Evolutionary conservation across 2,888 invertebrate genomes (phyloP).

Genomic region (Napeogenes inachia): DNA sequence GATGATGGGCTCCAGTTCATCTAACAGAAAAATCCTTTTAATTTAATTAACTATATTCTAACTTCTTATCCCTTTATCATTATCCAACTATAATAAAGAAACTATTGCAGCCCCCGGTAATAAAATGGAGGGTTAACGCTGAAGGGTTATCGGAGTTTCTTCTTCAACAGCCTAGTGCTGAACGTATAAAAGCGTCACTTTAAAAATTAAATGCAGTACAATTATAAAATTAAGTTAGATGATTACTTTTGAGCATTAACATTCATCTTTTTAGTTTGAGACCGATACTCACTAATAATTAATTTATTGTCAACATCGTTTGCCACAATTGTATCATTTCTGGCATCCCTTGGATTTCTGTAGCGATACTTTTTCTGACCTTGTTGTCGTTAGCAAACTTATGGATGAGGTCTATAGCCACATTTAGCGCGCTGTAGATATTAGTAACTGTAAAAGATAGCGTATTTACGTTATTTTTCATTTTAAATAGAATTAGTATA

Average conservation of each 20-base stretch:
- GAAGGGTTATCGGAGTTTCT: no score
- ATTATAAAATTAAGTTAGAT: no score
- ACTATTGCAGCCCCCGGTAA: no score
- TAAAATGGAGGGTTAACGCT: no score
- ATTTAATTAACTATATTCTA: no score
- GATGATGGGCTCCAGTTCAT: constrained; percentile 77
- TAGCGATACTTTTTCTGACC: constrained; percentile 41
- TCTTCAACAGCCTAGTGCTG: no score
- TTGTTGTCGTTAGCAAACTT: constrained; percentile 28
- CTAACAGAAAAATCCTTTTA: constrained; percentile 23
- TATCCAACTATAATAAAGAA: no score
- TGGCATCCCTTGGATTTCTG: constrained; percentile 10
- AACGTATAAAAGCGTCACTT: no score
- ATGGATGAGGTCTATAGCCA: constrained; percentile 73
- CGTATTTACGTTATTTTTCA: background rate
- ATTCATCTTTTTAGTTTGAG: no score
- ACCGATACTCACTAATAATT: background rate
- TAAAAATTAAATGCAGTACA: no score
- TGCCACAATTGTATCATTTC: background rate
- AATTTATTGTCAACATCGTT: constrained; percentile 9
- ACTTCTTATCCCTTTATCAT: no score
- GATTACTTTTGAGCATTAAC: no score
- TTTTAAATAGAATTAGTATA: background rate
- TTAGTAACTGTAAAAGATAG: constrained; percentile 75
- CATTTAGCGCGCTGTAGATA: constrained; percentile 79